phyloP scores from a whole-genome alignment of 2,888 invertebrate species.

The Ormia ochracea region DNA sequence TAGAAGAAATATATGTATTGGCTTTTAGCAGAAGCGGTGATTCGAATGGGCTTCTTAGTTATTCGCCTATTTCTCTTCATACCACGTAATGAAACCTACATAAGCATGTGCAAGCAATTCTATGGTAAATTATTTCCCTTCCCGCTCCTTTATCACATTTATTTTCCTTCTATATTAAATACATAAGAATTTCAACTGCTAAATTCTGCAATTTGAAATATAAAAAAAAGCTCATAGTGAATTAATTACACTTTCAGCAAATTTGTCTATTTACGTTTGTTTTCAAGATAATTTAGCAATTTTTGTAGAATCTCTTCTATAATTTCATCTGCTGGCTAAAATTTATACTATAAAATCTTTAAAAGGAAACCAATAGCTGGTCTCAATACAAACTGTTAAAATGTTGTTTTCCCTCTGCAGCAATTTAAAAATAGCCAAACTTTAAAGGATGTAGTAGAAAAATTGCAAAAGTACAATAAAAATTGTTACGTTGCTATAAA shows the following conservation, averaged over 20 bases:
- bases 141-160: no score
- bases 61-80: no score
- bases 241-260: not conserved
- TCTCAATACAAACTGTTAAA: not conserved
- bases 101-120: no score
- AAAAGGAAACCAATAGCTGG: not conserved
- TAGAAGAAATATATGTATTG: no score
- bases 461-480: not conserved
- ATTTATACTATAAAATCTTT: not conserved
- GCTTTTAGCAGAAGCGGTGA: no score
- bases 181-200: no score
- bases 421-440: not conserved
- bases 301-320: not conserved
- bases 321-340: not conserved
- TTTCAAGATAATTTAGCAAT: not conserved
- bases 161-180: no score
- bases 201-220: not conserved
- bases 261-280: not conserved
- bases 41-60: no score
- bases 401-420: not conserved
- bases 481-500: not conserved
- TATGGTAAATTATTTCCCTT: no score
- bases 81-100: no score
- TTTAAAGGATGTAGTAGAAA: not conserved
- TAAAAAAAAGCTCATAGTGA: not conserved